Evolutionary conservation across 2,113 vertebrate species (phyloP).

Genomic region (Diphyllodes magnificus): DNA sequence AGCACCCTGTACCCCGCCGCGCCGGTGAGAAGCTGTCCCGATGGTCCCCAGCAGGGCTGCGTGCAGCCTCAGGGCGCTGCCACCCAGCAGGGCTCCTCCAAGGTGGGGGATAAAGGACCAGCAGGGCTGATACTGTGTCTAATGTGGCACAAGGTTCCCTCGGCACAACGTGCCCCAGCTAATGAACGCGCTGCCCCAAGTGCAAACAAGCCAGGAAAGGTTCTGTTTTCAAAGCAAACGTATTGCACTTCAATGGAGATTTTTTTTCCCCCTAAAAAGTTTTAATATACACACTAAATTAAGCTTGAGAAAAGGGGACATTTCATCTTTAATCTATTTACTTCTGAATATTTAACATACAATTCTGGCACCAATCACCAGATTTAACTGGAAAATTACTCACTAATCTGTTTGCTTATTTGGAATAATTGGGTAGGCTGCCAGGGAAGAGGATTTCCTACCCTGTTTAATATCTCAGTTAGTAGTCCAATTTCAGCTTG

Average conservation of each 20-base stretch:
- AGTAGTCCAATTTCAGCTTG: conserved; percentile 98
- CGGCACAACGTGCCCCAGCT: conserved; percentile 1
- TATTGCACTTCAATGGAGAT: conserved; percentile 67
- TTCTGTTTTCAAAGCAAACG: conserved; percentile 60
- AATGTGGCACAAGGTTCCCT: conserved; percentile 41
- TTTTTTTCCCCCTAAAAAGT: conserved; percentile 65
- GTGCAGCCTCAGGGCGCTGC: background rate
- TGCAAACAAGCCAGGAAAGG: conserved; percentile 51
- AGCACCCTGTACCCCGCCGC: fast-evolving
- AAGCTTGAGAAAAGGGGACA: conserved; percentile 77
- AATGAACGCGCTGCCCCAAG: conserved; percentile 56
- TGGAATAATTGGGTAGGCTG: conserved; percentile 99
- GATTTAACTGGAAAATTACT: conserved; percentile 97
- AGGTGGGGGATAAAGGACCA: conserved; percentile 53
- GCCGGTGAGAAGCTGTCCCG: background rate
- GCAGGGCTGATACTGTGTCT: conserved; percentile 41
- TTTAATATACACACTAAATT: conserved; percentile 84
- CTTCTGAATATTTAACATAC: conserved; percentile 91
- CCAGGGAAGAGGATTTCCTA: conserved; percentile 95
- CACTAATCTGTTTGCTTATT: conserved; percentile 99
- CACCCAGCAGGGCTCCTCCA: conserved; percentile 43
- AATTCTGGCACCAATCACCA: conserved; percentile 95
- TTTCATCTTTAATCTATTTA: conserved; percentile 96
- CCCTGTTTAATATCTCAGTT: conserved; percentile 97
- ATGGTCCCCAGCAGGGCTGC: background rate